Base-by-base conservation (phyloP, 2,888 invertebrate genomes). In the Orthonychiurus folsomi region DNA sequence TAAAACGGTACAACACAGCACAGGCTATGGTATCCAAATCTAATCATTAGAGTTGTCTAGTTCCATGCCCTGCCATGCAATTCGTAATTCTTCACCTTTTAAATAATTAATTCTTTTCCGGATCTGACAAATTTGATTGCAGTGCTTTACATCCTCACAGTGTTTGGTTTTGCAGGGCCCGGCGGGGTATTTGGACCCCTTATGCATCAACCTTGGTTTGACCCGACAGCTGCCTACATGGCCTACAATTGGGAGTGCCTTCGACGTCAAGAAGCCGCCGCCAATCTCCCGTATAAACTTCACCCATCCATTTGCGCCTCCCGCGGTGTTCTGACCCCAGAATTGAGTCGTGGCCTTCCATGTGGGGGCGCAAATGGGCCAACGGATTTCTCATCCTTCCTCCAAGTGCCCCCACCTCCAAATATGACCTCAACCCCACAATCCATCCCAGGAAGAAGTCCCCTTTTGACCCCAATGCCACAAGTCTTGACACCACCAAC, bases 201-300 rank as follows among this genome's bases (percentile, higher is more conserved):
- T 66, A 74, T 76, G 59, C 78, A 91, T 63, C 88, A 88, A 75
- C 87, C 89, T 0, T 90, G 91, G 88, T 78, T 92, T 72, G 92
- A 93, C 75, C 75, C 76, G 0, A 86, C 88, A 1, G 86, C 88
- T n/a, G 74, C 75, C 3, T 89, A 89, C 77, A 83, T 89, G 78
- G 73, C 73, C 73, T 89, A 89, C 76, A 84, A 86, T 55, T 85
- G 85, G 78, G 88, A 88, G 75, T 88, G 87, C 76, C 85, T 88
- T 77, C 78, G 84, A 54, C 77, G 81, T 64, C 80, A 80, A 72
- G 79, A 82, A 55, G 67, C 67, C 1, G 50, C 64, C 2, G 66
- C 68, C n/a, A 60, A 5, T 2, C 48, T 54, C 12, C 61, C 61
- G 3, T 64, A 61, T 47, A 64, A 64, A 52, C 47, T 61, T n/a